Percentiles rank a stretch among this genome's conserved stretches.
Conservation (phyloP, 1,140 invertebrate genomes). For the Chymomyza costata region DNA sequence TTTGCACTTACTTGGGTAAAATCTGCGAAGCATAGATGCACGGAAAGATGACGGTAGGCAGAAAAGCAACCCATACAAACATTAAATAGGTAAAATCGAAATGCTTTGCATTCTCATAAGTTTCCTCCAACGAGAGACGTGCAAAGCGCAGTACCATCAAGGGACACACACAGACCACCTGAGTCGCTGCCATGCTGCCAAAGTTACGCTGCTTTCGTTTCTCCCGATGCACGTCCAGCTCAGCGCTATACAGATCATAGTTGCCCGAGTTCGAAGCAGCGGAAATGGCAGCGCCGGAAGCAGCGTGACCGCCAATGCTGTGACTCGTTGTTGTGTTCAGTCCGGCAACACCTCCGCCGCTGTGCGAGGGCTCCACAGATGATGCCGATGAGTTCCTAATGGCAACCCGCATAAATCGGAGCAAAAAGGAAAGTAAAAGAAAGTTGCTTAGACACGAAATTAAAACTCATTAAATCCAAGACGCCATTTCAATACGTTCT, state of each 20-base stretch:
- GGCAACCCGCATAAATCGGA: not conserved
- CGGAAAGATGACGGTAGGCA: conserved; percentile 82
- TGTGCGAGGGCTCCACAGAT: conserved; percentile 49
- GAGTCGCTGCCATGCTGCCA: conserved; percentile 80
- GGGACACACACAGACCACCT: conserved; percentile 82
- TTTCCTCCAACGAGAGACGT: conserved; percentile 81
- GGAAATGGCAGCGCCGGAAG: conserved; percentile 23
- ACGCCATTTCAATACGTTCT: too few relatives aligned
- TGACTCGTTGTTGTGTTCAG: conserved; percentile 15
- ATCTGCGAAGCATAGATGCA: conserved; percentile 81
- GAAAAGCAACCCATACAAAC: conserved; percentile 83
- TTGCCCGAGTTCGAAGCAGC: conserved; percentile 34
- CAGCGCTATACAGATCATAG: conserved; percentile 78
- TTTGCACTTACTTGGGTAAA: conserved; percentile 78
- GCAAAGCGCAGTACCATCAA: conserved; percentile 82
- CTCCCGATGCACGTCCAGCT: conserved; percentile 80
- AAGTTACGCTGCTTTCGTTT: conserved; percentile 82
- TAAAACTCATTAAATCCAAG: conserved; percentile 13
- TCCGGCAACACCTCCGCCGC: conserved; percentile 52
- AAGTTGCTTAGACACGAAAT: conserved; percentile 5
- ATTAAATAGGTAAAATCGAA: conserved; percentile 83
- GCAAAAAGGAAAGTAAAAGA: not conserved
- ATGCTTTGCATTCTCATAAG: conserved; percentile 81
- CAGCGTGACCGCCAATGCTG: conserved; percentile 31
- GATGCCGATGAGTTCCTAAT: conserved; percentile 66